Conservation (phyloP, 2,888 invertebrate species). For the Hetaerina titia region DNA sequence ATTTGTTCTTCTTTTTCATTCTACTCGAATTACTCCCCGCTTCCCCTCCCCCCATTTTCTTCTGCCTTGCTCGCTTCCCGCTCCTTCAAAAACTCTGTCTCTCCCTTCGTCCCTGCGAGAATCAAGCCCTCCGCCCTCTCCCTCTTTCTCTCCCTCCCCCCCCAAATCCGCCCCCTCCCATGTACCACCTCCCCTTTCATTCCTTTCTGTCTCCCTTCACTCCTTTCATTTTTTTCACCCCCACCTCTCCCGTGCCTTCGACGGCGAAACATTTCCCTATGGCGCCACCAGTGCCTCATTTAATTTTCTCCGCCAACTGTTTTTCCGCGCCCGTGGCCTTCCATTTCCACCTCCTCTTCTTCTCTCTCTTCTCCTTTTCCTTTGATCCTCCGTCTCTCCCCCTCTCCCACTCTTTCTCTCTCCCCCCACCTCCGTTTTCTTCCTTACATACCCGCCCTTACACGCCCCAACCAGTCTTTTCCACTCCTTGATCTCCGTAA, state of each 20-base stretch:
- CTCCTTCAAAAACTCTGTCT: neutral
- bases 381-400: neutral
- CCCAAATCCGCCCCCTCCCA: neutral
- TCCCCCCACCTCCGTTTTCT: neutral
- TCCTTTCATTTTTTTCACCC: neutral
- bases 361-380: neutral
- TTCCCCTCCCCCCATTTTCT: neutral
- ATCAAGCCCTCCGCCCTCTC: neutral
- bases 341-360: slow-evolving; percentile 38
- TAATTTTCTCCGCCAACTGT: slow-evolving; percentile 64
- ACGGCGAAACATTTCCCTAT: slow-evolving; percentile 56
- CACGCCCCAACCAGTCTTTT: neutral
- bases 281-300: slow-evolving; percentile 57
- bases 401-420: neutral
- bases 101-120: neutral
- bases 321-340: slow-evolving; percentile 60
- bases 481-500: slow-evolving; percentile 44
- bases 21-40: neutral
- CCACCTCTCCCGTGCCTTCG: slow-evolving; percentile 1
- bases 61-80: neutral
- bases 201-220: neutral
- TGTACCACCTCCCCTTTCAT: neutral
- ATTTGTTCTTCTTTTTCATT: neutral
- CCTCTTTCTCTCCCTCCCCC: neutral
- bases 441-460: neutral